phyloP scores from a whole-genome alignment of 2,888 invertebrate species.

The Epistrophe eligans region DNA sequence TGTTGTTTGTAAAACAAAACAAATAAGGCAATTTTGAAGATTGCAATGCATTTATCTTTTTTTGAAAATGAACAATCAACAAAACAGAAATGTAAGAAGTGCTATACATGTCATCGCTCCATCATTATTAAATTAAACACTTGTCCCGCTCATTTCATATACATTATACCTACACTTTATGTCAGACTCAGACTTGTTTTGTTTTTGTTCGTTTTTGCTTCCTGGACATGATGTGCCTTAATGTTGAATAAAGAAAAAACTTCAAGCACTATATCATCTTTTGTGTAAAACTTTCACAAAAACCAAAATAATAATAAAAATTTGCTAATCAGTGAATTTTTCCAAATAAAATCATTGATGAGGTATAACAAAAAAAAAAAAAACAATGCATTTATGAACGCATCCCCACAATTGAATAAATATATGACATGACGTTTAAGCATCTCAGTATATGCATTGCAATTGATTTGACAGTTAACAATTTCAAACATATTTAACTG shows the following conservation, averaged over 20 bases:
- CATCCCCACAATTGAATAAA: not conserved
- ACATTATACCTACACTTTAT: slow-evolving; percentile 11
- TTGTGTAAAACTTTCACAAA: slow-evolving; percentile 57
- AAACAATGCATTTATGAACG: slow-evolving; percentile 24
- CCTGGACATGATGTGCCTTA: slow-evolving; percentile 45
- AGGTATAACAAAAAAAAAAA: not conserved
- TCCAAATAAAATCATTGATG: not conserved
- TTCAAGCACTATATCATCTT: slow-evolving; percentile 32
- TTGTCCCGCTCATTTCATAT: slow-evolving; percentile 10
- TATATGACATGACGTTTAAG: not conserved
- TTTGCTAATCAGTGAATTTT: not conserved
- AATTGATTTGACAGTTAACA: slow-evolving; percentile 13
- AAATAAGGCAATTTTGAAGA: slow-evolving; percentile 27
- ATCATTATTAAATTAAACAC: slow-evolving; percentile 34
- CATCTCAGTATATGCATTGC: not conserved
- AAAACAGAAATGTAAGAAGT: not conserved
- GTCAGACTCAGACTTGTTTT: not conserved
- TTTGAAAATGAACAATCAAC: not conserved
- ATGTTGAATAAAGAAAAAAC: slow-evolving; percentile 31
- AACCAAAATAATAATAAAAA: slow-evolving; percentile 14
- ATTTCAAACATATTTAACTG: not conserved
- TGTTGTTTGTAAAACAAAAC: not conserved
- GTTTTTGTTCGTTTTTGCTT: slow-evolving; percentile 18
- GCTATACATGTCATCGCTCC: slow-evolving; percentile 18
- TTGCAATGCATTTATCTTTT: slow-evolving; percentile 5